Conservation (phyloP, 2,888 invertebrate genomes). For the Lepas anatifera region DNA sequence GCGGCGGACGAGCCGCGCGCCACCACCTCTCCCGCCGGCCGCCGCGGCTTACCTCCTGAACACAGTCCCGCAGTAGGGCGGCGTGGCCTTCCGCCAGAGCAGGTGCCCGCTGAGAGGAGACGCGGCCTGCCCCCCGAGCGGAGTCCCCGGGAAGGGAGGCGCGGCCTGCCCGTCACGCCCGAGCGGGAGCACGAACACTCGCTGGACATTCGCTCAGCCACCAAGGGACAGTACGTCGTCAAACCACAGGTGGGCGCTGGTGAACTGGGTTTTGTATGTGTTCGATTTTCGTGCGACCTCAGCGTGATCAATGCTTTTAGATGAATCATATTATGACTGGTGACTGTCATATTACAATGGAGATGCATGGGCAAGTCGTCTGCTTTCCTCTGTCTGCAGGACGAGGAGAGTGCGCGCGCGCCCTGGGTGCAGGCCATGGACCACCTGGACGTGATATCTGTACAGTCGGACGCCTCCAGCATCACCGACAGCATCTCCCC, state of each 20-base stretch:
- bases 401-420: neutral
- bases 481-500: neutral
- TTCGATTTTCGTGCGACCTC: no score
- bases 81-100: neutral
- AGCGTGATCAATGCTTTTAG: no score
- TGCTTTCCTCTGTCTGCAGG: no score
- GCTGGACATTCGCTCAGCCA: constrained; percentile 47
- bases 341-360: no score
- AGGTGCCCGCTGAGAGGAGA: neutral
- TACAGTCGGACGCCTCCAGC: constrained; percentile 11
- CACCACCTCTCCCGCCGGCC: neutral
- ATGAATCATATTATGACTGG: no score
- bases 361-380: no score
- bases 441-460: constrained; percentile 3
- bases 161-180: neutral
- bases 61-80: neutral
- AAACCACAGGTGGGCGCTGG: constrained; percentile 41
- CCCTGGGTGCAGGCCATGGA: neutral
- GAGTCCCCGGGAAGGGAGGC: neutral
- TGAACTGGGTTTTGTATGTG: neutral
- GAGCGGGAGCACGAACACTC: neutral
- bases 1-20: neutral
- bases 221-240: constrained; percentile 49
- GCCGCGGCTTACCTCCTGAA: neutral
- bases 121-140: neutral